Conservation (phyloP, 2,797 vertebrate genomes). For the Remorina albescens region DNA sequence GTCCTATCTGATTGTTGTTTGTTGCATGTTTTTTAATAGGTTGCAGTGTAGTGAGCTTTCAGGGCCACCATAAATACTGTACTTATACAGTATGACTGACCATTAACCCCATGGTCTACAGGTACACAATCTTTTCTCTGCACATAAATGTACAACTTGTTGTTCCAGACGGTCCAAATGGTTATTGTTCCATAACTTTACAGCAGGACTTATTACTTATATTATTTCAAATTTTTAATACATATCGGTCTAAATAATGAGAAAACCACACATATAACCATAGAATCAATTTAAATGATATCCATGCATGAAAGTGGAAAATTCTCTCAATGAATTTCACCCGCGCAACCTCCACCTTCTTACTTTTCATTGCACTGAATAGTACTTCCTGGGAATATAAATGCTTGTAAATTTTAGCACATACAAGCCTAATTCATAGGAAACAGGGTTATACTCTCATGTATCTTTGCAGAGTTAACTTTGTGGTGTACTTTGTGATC, state of each 20-base stretch:
- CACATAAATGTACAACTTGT: neutral
- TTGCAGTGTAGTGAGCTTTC: too few species aligned
- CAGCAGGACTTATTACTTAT: conserved; percentile 7
- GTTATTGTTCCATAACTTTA: neutral
- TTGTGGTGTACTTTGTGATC: neutral
- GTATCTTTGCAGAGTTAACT: conserved; percentile 3
- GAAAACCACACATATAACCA: conserved; percentile 5
- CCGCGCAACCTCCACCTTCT: neutral
- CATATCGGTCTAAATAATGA: conserved; percentile 1
- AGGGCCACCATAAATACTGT: too few species aligned
- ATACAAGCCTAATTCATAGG: conserved; percentile 3
- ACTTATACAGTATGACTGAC: too few species aligned
- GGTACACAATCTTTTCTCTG: neutral
- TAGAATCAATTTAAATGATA: conserved; percentile 42
- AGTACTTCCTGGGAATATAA: conserved; percentile 1
- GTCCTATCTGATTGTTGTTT: too few species aligned
- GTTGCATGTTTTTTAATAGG: too few species aligned
- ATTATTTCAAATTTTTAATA: conserved; percentile 14
- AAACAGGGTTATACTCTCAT: neutral
- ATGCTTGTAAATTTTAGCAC: neutral
- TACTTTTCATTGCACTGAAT: neutral
- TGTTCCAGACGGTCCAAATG: neutral
- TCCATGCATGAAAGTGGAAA: conserved; percentile 35
- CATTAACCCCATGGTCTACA: too few species aligned
- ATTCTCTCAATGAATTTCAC: conserved; percentile 31